phyloP scores from a whole-genome alignment of 1,140 invertebrate genomes.

The Ganaspis sp. region DNA sequence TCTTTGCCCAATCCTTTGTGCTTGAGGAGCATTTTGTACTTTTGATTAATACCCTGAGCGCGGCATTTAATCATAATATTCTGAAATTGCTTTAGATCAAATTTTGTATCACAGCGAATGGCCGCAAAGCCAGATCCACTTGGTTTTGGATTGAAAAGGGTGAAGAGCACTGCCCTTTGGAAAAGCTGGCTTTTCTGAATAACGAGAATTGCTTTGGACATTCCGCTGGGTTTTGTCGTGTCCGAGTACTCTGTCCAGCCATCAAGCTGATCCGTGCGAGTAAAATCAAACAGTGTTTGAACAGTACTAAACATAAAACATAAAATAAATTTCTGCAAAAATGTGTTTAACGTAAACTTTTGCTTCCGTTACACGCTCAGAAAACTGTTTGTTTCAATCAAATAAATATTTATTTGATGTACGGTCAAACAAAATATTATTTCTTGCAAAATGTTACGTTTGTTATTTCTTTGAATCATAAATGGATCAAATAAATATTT shows the following conservation, averaged over 20 bases:
- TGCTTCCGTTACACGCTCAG: too few species aligned
- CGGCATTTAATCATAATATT: constrained; percentile 78
- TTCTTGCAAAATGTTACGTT: too few species aligned
- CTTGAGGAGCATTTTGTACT: constrained; percentile 80
- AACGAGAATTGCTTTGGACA: constrained; percentile 79
- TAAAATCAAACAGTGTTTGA: constrained; percentile 65
- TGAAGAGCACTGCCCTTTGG: constrained; percentile 81
- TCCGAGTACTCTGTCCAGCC: constrained; percentile 81
- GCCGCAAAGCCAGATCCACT: constrained; percentile 82
- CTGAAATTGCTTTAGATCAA: constrained; percentile 76
- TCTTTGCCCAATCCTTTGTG: constrained; percentile 80
- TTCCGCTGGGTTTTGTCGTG: constrained; percentile 78
- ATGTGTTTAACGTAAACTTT: constrained; percentile 4
- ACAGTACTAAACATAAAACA: constrained; percentile 45
- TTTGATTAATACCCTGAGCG: constrained; percentile 76
- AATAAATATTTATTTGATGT: too few species aligned
- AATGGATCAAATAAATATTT: too few species aligned
- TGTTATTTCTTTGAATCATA: too few species aligned
- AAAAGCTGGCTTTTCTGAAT: constrained; percentile 78
- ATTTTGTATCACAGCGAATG: constrained; percentile 73
- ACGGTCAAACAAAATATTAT: too few species aligned
- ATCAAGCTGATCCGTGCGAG: constrained; percentile 49
- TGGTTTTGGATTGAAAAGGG: constrained; percentile 80
- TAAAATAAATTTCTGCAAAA: not conserved
- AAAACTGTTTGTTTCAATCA: too few species aligned